phyloP scores from a whole-genome alignment of 1,140 invertebrate genomes.

The Ridgeia piscesae region DNA sequence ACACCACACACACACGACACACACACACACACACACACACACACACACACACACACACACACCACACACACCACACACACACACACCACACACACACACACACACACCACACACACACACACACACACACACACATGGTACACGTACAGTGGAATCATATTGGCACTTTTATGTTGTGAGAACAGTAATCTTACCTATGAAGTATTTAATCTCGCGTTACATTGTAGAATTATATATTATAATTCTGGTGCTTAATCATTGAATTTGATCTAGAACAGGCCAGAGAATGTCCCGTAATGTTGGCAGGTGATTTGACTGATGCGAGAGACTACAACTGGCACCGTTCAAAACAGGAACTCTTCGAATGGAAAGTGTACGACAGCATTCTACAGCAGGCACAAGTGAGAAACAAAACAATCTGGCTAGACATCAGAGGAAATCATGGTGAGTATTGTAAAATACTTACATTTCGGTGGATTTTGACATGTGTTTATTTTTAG shows the following conservation, averaged over 20 bases:
- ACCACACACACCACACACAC: no score
- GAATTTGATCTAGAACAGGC: background rate
- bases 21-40: no score
- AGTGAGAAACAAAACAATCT: slow-evolving; percentile 71
- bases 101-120: no score
- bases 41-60: no score
- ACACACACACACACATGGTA: no score
- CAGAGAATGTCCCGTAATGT: background rate
- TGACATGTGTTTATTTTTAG: background rate
- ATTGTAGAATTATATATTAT: background rate
- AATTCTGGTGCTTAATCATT: background rate
- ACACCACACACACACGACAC: no score
- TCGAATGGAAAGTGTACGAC: slow-evolving; percentile 84
- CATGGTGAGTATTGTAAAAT: slow-evolving; percentile 70
- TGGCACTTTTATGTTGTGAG: no score
- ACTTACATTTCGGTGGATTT: background rate
- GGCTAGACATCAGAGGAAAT: slow-evolving; percentile 92
- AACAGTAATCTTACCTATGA: no score
- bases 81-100: no score
- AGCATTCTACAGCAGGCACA: slow-evolving; percentile 71
- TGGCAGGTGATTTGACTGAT: slow-evolving; percentile 82
- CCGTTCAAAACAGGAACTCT: slow-evolving; percentile 77
- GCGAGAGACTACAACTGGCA: slow-evolving; percentile 77
- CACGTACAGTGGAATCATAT: no score
- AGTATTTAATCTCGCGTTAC: no score